Conservation (phyloP, 2,797 vertebrate genomes). For the Cetoscarus ocellatus region DNA sequence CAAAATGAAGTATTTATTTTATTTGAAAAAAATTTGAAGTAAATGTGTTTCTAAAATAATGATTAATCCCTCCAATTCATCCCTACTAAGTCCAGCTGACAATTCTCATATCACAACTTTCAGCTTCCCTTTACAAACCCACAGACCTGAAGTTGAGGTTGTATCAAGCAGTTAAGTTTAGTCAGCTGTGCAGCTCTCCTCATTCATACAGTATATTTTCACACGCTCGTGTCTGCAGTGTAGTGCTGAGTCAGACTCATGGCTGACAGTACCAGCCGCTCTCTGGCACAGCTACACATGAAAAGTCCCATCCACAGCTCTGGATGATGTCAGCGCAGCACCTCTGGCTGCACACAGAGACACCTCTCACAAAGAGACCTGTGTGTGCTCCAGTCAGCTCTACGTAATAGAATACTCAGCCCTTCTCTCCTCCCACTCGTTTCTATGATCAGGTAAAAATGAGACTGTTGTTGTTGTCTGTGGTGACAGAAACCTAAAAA, state of each 20-base stretch:
- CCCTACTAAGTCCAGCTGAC: not conserved
- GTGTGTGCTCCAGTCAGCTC: constrained; percentile 33
- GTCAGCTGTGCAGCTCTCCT: constrained; percentile 28
- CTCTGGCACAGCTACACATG: constrained; percentile 62
- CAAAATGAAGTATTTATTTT: too few species aligned
- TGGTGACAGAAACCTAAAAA: constrained; percentile 65
- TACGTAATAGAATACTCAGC: constrained; percentile 63
- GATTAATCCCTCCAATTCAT: not conserved
- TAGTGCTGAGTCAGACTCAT: constrained; percentile 63
- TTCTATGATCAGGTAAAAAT: constrained; percentile 60
- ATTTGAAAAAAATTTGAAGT: too few species aligned
- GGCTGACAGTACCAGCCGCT: constrained; percentile 61
- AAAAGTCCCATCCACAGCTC: constrained; percentile 66
- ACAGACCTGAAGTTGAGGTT: not conserved
- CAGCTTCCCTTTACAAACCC: not conserved
- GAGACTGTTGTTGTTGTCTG: constrained; percentile 59
- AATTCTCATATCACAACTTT: not conserved
- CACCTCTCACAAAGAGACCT: constrained; percentile 69
- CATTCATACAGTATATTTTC: constrained; percentile 41
- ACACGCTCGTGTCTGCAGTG: constrained; percentile 51
- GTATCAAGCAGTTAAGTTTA: constrained; percentile 8
- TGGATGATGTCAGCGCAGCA: constrained; percentile 72
- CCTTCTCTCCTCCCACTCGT: constrained; percentile 46
- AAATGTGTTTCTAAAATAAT: not conserved
- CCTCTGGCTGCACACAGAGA: constrained; percentile 64